Percentiles rank a stretch among this genome's conserved stretches.
phyloP scores from a whole-genome alignment of 2,888 invertebrate genomes.

The Xylota sylvarum region DNA sequence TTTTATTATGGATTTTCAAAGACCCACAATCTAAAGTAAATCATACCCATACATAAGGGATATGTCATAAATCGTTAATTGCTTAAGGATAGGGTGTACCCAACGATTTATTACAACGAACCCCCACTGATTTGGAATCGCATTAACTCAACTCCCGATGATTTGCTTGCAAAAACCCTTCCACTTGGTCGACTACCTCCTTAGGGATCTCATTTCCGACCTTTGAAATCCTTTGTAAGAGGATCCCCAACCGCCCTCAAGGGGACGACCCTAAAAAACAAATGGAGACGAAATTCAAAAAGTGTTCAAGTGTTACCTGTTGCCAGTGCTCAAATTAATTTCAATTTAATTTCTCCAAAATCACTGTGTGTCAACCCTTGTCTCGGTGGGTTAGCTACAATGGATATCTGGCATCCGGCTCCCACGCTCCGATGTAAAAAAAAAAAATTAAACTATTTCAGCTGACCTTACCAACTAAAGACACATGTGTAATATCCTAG shows the following conservation, averaged over 20 bases:
- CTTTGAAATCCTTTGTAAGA: neutral
- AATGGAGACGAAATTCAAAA: neutral
- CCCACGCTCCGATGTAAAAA: neutral
- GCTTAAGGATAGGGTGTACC: neutral
- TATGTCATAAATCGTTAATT: conserved; percentile 40
- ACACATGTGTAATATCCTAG: neutral
- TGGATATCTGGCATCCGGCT: neutral
- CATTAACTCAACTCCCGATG: conserved; percentile 10
- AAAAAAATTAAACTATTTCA: neutral
- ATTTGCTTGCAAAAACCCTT: conserved; percentile 5
- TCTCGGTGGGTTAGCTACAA: neutral
- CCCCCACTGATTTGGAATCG: neutral
- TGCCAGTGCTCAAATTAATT: conserved; percentile 17
- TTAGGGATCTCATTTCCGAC: conserved; percentile 5
- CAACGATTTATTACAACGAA: conserved; percentile 11
- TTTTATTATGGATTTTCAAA: conserved; percentile 39
- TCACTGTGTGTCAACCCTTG: conserved; percentile 2
- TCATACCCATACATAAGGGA: conserved; percentile 32
- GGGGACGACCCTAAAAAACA: neutral
- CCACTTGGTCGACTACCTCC: neutral
- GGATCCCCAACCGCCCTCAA: neutral
- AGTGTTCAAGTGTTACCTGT: conserved; percentile 28
- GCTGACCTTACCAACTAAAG: neutral
- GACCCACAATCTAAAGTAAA: conserved; percentile 25
- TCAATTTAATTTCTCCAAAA: conserved; percentile 17